Base-by-base conservation (phyloP, 2,888 invertebrate genomes). In the Agonopterix heracliana region DNA sequence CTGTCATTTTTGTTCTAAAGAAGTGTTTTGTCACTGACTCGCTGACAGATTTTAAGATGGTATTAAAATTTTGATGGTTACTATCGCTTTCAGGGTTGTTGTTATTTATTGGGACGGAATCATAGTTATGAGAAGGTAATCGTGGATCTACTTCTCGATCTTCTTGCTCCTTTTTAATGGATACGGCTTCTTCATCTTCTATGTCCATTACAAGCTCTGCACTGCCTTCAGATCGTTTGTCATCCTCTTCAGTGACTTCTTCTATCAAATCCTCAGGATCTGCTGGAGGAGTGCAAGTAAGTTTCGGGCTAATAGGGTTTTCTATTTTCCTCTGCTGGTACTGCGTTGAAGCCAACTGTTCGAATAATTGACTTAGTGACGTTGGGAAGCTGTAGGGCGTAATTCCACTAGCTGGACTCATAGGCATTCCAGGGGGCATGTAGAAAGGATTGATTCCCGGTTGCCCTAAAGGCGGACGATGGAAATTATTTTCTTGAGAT, bases 11-110 rank as follows among this genome's bases (percentile, higher is more conserved):
- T 0, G 92, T 91, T 71, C 92, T 92, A 54, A 94, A 89, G 52
- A 94, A 87, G 70, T 94, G 93, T 76, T 93, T 93, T 9, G 93
- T 93, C 11, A 94, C 94, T 0, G 93, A 92, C 10, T 93, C 81
- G 71, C 92, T 94, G 10, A 95, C 94, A 9, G 93, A 93, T 71
- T 94, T 93, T 60, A 94, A 79, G 60, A 95, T 92, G 49, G 92
- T 90, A 68, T 94, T 92, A 40, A 94, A 93, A 40, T 90, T 91
- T 56, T 92, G 90, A 50, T 92, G 85, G 54, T 90, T 90, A 42
- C 86, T 86, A 52, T 88, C 89, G 34, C 68, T 61, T 49, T 71
- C 75, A 47, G 72, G 60, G 41, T 61, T 61, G 54, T 75, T 77
- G 56, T 78, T 78, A 57, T 78, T 74, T 61, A 71, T 59, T 41